Percentiles rank a stretch among this genome's conserved stretches.
Conservation (phyloP, 1,140 invertebrate genomes). For the Nixonia krombeini region DNA sequence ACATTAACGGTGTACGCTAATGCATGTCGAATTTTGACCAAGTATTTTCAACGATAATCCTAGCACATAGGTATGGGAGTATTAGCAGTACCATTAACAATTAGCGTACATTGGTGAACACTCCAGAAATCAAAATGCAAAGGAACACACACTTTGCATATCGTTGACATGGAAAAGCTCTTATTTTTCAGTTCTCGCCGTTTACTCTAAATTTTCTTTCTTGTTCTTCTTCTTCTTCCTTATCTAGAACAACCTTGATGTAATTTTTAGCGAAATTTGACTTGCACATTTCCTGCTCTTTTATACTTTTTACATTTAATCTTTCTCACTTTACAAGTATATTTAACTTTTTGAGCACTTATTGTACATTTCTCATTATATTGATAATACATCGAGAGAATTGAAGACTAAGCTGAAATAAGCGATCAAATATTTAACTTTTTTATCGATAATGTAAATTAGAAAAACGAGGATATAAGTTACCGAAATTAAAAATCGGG, state of each 20-base stretch:
- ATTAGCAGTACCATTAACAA: too few relatives aligned
- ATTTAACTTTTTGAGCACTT: constrained; percentile 33
- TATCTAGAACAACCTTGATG: constrained; percentile 24
- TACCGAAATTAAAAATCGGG: too few relatives aligned
- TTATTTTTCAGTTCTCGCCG: not conserved
- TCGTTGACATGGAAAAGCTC: not conserved
- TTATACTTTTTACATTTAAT: constrained; percentile 18
- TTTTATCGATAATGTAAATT: too few relatives aligned
- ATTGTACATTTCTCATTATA: constrained; percentile 10
- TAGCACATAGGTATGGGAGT: too few relatives aligned
- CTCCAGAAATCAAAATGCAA: not conserved
- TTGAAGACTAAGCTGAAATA: too few relatives aligned
- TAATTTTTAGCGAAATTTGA: constrained; percentile 17
- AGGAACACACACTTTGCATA: not conserved
- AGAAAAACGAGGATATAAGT: too few relatives aligned
- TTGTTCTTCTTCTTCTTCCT: constrained; percentile 15
- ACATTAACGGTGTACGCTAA: too few relatives aligned
- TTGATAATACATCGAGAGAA: constrained; percentile 13
- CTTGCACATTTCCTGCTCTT: constrained; percentile 30
- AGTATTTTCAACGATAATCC: too few relatives aligned
- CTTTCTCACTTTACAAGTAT: constrained; percentile 10
- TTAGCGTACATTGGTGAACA: constrained; percentile 1
- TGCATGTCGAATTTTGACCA: too few relatives aligned
- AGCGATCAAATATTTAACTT: too few relatives aligned
- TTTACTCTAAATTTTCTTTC: constrained; percentile 23